Evolutionary conservation across 2,888 invertebrate species (phyloP).

Genomic region (Drosophila falleni): DNA sequence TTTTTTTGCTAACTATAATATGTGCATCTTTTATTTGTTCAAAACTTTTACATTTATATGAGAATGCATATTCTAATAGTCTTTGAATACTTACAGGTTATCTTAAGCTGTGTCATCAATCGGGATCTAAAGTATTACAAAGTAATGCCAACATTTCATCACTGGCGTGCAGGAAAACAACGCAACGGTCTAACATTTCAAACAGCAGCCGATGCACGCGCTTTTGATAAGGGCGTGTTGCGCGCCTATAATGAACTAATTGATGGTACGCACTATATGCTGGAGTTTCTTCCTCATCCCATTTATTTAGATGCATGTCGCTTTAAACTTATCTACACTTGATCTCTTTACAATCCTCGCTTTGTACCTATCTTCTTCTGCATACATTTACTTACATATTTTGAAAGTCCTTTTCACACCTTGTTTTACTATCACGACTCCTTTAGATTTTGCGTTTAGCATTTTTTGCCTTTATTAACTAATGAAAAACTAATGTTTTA

Average conservation of each 20-base stretch:
- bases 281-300: slow-evolving; percentile 7
- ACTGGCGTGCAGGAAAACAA: slow-evolving; percentile 98
- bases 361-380: slow-evolving; percentile 26
- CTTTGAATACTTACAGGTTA: slow-evolving; percentile 88
- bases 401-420: slow-evolving; percentile 10
- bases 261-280: slow-evolving; percentile 90
- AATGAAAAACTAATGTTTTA: slow-evolving; percentile 68
- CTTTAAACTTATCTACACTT: slow-evolving; percentile 23
- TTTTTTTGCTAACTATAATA: too few species aligned
- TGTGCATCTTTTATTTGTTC: too few species aligned
- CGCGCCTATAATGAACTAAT: slow-evolving; percentile 95
- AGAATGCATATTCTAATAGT: not conserved
- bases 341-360: slow-evolving; percentile 29
- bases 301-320: slow-evolving; percentile 47
- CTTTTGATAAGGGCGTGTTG: slow-evolving; percentile 96
- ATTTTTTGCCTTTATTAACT: slow-evolving; percentile 66
- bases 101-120: slow-evolving; percentile 97
- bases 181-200: slow-evolving; percentile 98
- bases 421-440: slow-evolving; percentile 13
- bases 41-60: too few species aligned
- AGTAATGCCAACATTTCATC: slow-evolving; percentile 99
- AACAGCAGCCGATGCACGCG: slow-evolving; percentile 96
- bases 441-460: slow-evolving; percentile 45
- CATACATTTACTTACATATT: slow-evolving; percentile 12
- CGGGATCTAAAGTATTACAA: slow-evolving; percentile 98